Evolutionary conservation across 35 echinoderm and acorn worm species (phyloP).

Genomic region (Strongylocentrotus purpuratus): DNA sequence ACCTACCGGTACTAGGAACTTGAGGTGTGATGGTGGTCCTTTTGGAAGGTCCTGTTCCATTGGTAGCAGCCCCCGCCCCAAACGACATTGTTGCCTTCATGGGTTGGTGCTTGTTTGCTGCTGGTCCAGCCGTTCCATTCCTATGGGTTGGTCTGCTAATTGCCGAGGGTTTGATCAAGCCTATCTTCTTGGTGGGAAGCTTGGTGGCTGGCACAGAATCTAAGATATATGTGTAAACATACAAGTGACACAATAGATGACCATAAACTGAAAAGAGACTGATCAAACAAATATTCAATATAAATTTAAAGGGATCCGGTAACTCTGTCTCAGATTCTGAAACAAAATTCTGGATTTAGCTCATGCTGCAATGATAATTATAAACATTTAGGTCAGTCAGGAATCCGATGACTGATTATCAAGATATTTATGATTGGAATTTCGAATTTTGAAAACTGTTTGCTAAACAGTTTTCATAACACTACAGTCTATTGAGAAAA

Average conservation of each 20-base stretch:
- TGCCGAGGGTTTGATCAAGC: constrained; percentile 15
- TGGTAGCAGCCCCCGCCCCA: not conserved
- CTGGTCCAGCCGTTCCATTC: not conserved
- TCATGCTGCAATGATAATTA: no score
- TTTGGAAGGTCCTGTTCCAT: not conserved
- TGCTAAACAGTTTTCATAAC: no score
- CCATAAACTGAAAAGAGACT: no score
- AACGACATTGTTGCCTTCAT: constrained; percentile 42
- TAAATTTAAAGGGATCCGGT: no score
- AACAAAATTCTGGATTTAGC: no score
- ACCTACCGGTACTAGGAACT: not conserved
- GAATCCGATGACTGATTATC: no score
- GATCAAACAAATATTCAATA: no score
- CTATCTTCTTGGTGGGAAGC: constrained; percentile 1
- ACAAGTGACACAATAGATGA: not conserved
- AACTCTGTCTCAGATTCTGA: no score
- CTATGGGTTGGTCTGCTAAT: not conserved
- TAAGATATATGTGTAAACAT: not conserved
- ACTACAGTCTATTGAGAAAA: no score
- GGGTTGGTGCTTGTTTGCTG: constrained; percentile 22
- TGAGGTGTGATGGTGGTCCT: not conserved
- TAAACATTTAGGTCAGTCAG: no score
- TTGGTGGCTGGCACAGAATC: not conserved
- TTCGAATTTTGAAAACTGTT: no score
- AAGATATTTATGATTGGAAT: no score